A percentile compares a stretch with the other conserved stretches of the same genome.
phyloP scores from a whole-genome alignment of 2,113 vertebrate species.

The Erinaceus europaeus region DNA sequence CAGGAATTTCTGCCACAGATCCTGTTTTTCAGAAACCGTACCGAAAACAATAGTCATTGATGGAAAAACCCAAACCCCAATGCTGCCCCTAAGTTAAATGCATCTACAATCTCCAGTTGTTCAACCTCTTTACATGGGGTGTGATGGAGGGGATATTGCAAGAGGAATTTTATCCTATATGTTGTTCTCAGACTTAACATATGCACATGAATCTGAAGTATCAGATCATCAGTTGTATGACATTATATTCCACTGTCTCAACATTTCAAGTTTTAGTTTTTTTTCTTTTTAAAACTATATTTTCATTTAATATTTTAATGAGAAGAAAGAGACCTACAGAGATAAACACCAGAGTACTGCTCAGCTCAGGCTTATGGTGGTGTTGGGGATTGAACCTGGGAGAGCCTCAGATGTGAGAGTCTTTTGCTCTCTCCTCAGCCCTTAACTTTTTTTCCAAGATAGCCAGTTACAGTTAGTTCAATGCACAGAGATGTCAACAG shows the following conservation, averaged over 20 bases:
- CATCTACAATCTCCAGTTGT: neutral
- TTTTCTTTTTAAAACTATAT: neutral
- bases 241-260: neutral
- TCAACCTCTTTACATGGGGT: neutral
- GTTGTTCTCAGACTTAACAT: neutral
- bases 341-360: no score
- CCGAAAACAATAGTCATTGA: neutral
- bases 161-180: no score
- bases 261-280: neutral
- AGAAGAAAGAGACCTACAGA: no score
- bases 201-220: neutral
- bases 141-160: no score
- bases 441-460: no score
- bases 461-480: neutral
- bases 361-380: no score
- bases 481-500: fast-evolving
- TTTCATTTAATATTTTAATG: no score
- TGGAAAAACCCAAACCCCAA: neutral
- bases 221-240: neutral
- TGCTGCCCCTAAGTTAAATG: neutral
- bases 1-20: neutral
- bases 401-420: no score
- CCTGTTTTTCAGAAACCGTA: neutral
- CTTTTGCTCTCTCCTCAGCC: no score
- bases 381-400: no score